Conservation (phyloP, 2,113 vertebrate genomes). For the Ursus arctos region DNA sequence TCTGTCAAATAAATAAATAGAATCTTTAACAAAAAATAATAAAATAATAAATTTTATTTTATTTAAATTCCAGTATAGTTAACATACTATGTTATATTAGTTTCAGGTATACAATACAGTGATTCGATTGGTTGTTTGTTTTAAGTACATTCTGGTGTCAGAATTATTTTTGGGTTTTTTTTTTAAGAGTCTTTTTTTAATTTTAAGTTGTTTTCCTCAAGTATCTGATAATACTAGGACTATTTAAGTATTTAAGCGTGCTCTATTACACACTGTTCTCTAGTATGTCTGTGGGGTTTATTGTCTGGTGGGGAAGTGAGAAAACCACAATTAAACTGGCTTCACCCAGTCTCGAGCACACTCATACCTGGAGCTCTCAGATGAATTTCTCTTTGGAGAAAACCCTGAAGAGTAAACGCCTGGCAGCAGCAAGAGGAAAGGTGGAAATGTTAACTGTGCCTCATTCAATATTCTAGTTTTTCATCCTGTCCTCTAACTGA, state of each 20-base stretch:
- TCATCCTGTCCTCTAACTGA: neutral
- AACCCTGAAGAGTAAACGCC: neutral
- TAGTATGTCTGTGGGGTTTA: neutral
- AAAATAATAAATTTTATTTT: neutral
- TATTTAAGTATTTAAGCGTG: neutral
- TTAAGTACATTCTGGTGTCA: neutral
- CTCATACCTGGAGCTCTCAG: neutral
- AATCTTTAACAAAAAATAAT: too few relatives aligned
- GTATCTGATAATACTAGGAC: neutral
- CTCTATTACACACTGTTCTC: neutral
- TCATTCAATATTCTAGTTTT: neutral
- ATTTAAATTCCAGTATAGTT: neutral
- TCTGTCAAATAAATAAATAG: too few relatives aligned
- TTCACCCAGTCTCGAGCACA: neutral
- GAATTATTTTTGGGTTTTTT: neutral
- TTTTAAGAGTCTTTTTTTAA: neutral
- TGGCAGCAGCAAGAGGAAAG: neutral
- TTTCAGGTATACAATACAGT: neutral
- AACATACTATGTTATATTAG: neutral
- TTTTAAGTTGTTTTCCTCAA: conserved; percentile 5
- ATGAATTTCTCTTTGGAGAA: neutral
- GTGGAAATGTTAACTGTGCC: neutral
- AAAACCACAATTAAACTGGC: neutral
- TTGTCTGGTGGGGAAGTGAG: too few relatives aligned
- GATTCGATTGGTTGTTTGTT: neutral